Evolutionary conservation across 1,140 invertebrate species (phyloP).

Genomic region (Dreissena rostriformis): DNA sequence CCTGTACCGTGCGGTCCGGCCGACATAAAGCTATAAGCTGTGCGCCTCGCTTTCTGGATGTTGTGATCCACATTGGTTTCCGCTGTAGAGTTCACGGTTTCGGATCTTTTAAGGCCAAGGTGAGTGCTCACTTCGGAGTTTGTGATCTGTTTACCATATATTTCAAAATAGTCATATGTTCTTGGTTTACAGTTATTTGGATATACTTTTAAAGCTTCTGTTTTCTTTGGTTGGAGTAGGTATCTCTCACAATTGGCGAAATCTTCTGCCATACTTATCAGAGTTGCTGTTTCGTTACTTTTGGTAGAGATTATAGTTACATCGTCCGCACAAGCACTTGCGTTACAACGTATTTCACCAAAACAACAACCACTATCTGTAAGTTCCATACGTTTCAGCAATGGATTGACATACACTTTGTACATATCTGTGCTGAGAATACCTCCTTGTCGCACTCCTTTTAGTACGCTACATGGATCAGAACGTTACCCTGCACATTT

Average conservation of each 20-base stretch:
- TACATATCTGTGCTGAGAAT: too few species aligned
- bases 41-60: constrained; percentile 11
- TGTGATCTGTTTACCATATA: neutral
- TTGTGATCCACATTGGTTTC: constrained; percentile 9
- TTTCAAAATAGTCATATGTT: neutral
- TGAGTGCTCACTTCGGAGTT: too few species aligned
- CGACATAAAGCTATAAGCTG: constrained; percentile 20
- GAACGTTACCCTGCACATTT: too few species aligned
- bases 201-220: neutral
- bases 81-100: neutral
- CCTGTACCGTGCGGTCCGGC: neutral
- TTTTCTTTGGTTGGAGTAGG: constrained; percentile 7
- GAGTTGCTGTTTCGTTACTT: too few species aligned
- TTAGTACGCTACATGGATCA: too few species aligned
- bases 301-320: too few species aligned
- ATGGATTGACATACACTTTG: too few species aligned
- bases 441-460: too few species aligned
- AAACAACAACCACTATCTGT: too few species aligned
- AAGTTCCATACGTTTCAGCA: too few species aligned
- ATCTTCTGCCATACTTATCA: constrained; percentile 16
- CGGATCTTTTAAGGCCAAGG: constrained; percentile 5
- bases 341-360: too few species aligned
- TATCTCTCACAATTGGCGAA: constrained; percentile 14
- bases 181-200: neutral
- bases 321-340: too few species aligned